Evolutionary conservation across 2,888 invertebrate genomes (phyloP), one percentile per base, ranked within the genome.

Genomic region (Diarsia mendica): DNA sequence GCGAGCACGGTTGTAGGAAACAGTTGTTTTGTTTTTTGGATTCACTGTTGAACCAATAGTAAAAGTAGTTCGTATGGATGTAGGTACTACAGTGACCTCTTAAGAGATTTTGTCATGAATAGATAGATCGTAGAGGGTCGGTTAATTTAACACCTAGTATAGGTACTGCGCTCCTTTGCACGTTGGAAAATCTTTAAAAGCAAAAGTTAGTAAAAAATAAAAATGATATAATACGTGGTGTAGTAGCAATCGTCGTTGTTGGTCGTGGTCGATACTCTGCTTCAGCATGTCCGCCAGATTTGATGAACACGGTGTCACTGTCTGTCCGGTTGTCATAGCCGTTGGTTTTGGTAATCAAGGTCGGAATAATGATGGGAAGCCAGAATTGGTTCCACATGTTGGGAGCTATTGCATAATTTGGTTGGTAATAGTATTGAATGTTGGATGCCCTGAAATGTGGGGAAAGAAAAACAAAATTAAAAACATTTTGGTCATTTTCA

Each of bases 271-370:
- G 73, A 3, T 77, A 72, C 0, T 70, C 74, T 0, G 88, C 90
- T 51, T 92, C 93, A 0, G 89, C 90, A 48, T 94, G 94, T 0
- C 91, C 91, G 0, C 90, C 90, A 0, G 91, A 91, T 0, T 90
- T 90, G 0, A 93, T 84, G 0, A 93, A 89, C 0, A 94, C 87
- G 0, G 91, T 84, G 2, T 87, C 83, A 1, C 91, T 87, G 0
- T 86, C 60, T 33, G 33, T 33, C 60, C 1, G 75, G 0, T 86
- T 74, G 0, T 84, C 83, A 39, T 88, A 88, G 9, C 85, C 76
- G 0, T 65, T 74, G 0, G 81, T 68, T 49, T 76, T 85, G 33
- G 83, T 78, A 5, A 90, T 76, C 0, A 89, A 23, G 0, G 85
- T 74, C 1, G 87, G 88, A 0, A 87, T 81, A 2, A 89, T 11